phyloP scores from a whole-genome alignment of 2,113 vertebrate species.

The Paramisgurnus dabryanus region DNA sequence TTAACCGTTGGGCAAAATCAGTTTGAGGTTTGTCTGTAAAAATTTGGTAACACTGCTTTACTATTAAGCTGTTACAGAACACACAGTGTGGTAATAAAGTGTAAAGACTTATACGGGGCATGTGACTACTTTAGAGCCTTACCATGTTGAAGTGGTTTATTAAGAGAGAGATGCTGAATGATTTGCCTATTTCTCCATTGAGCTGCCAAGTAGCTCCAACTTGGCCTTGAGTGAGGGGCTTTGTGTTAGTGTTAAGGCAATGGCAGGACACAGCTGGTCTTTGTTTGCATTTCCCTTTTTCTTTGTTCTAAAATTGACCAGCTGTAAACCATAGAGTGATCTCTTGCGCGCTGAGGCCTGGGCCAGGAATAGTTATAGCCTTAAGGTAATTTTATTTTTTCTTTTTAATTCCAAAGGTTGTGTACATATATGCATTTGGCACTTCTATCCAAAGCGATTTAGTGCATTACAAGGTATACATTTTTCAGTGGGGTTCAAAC shows the following conservation, averaged over 20 bases:
- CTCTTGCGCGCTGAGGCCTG: neutral
- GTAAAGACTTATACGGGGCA: conserved; percentile 44
- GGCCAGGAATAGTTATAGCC: neutral
- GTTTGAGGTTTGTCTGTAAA: neutral
- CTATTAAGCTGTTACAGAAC: conserved; percentile 39
- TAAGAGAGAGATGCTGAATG: conserved; percentile 42
- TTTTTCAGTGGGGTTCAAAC: no score
- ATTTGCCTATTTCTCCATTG: conserved; percentile 17
- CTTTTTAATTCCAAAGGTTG: neutral
- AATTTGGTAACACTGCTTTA: conserved; percentile 31
- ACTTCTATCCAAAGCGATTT: no score
- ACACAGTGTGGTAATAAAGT: conserved; percentile 35
- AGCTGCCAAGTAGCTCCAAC: conserved; percentile 35
- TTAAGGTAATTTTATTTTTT: neutral
- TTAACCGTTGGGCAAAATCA: neutral
- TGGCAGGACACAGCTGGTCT: conserved; percentile 32
- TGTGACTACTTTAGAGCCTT: conserved; percentile 45
- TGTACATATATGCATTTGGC: no score
- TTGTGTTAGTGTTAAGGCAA: conserved; percentile 26
- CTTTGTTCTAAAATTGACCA: conserved; percentile 3
- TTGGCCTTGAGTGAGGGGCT: conserved; percentile 26
- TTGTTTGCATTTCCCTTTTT: conserved; percentile 22
- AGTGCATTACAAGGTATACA: no score
- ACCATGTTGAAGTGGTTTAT: conserved; percentile 46
- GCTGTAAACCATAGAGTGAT: conserved; percentile 10